Conservation (phyloP, 2,113 vertebrate species). For the Albula glossodonta region DNA sequence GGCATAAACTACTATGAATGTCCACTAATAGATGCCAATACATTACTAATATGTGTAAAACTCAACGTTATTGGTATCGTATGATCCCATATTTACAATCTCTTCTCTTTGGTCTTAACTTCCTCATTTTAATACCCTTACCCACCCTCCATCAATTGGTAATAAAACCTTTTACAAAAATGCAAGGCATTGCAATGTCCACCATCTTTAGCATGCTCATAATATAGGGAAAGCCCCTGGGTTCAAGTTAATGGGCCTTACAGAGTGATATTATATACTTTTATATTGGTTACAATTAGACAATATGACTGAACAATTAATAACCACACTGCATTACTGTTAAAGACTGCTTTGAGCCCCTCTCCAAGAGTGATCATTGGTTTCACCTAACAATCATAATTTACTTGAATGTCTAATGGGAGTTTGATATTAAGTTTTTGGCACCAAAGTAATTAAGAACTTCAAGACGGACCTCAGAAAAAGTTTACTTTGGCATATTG, state of each 20-base stretch:
- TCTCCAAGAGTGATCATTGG: too few species aligned
- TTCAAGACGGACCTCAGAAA: too few species aligned
- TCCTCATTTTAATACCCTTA: background rate
- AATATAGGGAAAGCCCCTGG: background rate
- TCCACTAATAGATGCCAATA: background rate
- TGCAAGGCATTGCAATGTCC: background rate
- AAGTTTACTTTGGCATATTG: too few species aligned
- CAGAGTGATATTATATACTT: background rate
- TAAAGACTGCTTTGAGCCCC: too few species aligned
- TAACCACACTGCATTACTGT: too few species aligned
- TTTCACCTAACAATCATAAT: background rate
- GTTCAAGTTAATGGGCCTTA: background rate
- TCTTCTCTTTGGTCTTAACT: background rate
- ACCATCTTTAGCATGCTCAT: background rate
- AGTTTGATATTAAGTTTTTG: background rate
- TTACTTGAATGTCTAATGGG: background rate
- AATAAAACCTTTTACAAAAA: background rate
- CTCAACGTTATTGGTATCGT: background rate
- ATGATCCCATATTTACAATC: background rate
- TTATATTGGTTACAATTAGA: too few species aligned
- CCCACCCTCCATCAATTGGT: background rate
- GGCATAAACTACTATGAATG: background rate
- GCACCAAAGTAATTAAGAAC: too few species aligned
- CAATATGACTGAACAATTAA: too few species aligned
- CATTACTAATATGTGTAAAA: background rate